Evolutionary conservation across 2,113 vertebrate species (phyloP).

Genomic region (Saimiri boliviensis): DNA sequence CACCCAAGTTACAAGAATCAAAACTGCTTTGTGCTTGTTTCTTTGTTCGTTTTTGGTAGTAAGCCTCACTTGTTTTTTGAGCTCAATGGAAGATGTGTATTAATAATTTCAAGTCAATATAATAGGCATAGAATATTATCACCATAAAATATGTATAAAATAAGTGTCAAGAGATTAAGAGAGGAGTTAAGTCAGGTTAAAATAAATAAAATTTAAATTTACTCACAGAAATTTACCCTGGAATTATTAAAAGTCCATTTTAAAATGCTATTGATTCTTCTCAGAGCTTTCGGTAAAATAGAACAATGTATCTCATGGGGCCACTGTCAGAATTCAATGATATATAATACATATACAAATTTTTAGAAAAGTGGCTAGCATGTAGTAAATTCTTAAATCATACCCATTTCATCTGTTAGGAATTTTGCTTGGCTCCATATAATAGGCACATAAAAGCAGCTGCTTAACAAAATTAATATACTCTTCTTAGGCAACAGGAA

Average conservation of each 20-base stretch:
- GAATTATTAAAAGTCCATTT: not conserved
- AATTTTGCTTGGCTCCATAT: not conserved
- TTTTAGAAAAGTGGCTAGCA: not conserved
- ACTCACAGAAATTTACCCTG: not conserved
- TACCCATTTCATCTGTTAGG: not conserved
- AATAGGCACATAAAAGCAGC: not conserved
- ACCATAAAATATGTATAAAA: not conserved
- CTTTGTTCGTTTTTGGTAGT: not conserved
- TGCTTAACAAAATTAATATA: not conserved
- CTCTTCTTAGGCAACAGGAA: not conserved
- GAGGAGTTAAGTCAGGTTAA: not conserved
- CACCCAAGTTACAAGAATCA: not conserved
- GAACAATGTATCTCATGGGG: not conserved
- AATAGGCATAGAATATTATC: not conserved
- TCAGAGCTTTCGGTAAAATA: not conserved
- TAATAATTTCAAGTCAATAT: not conserved
- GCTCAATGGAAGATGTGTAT: not conserved
- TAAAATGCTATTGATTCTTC: not conserved
- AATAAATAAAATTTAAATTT: not conserved
- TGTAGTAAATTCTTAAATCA: not conserved
- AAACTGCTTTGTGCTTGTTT: not conserved
- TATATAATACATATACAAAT: not conserved
- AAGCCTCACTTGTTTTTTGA: not conserved
- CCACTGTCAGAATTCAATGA: not conserved
- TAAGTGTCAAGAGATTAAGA: not conserved